These are phyloP conservation scores for Nesometra sesokonis DNA, from an alignment of 35 echinoderm and acorn worm species.

Conservation along the genomic window DNA sequence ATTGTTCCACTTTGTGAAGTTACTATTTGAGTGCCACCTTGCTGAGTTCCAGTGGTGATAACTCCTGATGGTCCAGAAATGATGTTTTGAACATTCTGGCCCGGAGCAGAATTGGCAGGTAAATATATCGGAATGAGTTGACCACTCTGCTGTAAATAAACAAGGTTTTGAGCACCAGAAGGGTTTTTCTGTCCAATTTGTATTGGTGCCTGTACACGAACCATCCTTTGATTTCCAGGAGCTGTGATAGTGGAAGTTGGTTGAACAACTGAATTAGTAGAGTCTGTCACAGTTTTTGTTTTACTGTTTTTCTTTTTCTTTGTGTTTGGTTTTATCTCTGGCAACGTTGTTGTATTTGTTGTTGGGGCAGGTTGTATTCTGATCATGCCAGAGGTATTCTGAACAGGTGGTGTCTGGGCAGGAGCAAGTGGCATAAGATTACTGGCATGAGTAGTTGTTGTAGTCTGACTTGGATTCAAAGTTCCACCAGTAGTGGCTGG, in stretches of 20 bases:
- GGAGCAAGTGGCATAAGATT: neutral
- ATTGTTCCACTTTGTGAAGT: neutral
- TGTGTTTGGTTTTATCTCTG: neutral
- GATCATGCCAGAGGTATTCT: neutral
- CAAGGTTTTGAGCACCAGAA: slow-evolving; percentile 47
- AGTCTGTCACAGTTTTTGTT: slow-evolving; percentile 17
- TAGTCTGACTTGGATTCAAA: neutral
- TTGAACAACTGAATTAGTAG: neutral
- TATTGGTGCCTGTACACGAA: slow-evolving; percentile 55
- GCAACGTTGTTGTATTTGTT: neutral
- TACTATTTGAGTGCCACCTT: neutral
- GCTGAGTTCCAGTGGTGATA: slow-evolving; percentile 12
- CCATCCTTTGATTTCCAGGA: slow-evolving; percentile 21
- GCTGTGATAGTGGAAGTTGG: slow-evolving; percentile 28
- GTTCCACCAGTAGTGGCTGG: neutral
- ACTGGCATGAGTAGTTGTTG: neutral
- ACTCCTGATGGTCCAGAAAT: slow-evolving; percentile 34
- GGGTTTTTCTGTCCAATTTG: slow-evolving; percentile 49
- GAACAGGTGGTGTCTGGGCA: neutral
- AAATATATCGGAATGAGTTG: slow-evolving; percentile 78
- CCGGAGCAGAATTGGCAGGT: slow-evolving; percentile 35
- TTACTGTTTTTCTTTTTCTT: neutral
- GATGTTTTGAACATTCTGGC: slow-evolving; percentile 31
- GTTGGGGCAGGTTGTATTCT: neutral
- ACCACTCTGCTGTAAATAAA: slow-evolving; percentile 95